Evolutionary conservation across 2,888 invertebrate species (phyloP).

Genomic region (Drosophila monieri): DNA sequence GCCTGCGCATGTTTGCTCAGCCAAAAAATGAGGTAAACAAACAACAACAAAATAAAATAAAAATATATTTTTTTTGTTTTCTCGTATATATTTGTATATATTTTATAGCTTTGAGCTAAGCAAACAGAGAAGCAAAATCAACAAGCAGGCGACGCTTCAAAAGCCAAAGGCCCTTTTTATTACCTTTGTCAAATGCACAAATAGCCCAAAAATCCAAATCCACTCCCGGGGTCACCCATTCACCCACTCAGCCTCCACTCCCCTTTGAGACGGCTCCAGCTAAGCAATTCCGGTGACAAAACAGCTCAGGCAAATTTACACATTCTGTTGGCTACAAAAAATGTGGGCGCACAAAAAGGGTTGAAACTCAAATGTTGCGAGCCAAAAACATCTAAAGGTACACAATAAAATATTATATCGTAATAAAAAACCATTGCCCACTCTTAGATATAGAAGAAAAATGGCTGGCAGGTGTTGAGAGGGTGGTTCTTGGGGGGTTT

Average conservation of each 20-base stretch:
- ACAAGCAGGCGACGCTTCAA: conserved; percentile 63
- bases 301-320: conserved; percentile 77
- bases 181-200: conserved; percentile 80
- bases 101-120: conserved; percentile 52
- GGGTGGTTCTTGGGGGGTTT: neutral
- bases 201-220: conserved; percentile 69
- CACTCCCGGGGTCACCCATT: conserved; percentile 24
- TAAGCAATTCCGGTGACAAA: conserved; percentile 55
- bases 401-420: conserved; percentile 78
- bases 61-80: conserved; percentile 23
- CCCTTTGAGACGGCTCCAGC: conserved; percentile 6
- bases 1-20: conserved; percentile 31
- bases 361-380: conserved; percentile 44
- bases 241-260: conserved; percentile 1
- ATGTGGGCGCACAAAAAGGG: conserved; percentile 49
- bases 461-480: conserved; percentile 35
- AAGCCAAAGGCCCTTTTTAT: conserved; percentile 75
- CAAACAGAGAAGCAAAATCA: conserved; percentile 59
- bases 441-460: conserved; percentile 12
- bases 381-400: conserved; percentile 71
- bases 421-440: conserved; percentile 62
- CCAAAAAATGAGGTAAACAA: conserved; percentile 38
- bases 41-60: conserved; percentile 22
- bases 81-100: conserved; percentile 48
- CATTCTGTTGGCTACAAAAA: conserved; percentile 61